phyloP scores from a whole-genome alignment of 1,140 invertebrate species.

The Drosophila pectinifera region DNA sequence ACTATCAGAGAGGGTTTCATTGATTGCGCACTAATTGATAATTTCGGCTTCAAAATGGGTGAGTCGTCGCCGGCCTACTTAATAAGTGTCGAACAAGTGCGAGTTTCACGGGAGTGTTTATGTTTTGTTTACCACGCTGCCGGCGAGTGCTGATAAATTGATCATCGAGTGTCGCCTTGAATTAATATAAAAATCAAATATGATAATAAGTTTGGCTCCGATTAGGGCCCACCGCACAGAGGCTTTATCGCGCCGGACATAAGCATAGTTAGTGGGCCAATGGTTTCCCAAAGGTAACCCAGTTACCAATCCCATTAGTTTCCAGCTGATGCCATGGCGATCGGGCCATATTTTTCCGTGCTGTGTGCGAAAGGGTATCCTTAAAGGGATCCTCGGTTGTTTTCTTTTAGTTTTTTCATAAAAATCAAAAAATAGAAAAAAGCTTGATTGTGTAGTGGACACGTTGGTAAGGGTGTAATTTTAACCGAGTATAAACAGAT shows the following conservation, averaged over 20 bases:
- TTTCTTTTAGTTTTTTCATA: no score
- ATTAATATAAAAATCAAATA: conserved; percentile 49
- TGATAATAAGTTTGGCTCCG: conserved; percentile 26
- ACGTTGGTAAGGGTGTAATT: no score
- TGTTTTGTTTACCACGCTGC: not conserved
- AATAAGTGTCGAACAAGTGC: conserved; percentile 10
- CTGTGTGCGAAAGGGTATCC: not conserved
- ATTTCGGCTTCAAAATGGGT: conserved; percentile 66
- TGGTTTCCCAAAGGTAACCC: conserved; percentile 2
- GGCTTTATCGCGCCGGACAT: conserved; percentile 29
- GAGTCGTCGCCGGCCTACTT: conserved; percentile 46
- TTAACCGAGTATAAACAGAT: no score
- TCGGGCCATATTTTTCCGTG: not conserved
- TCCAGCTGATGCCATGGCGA: not conserved
- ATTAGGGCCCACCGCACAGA: conserved; percentile 12
- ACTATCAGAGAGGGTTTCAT: conserved; percentile 22
- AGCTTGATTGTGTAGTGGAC: no score
- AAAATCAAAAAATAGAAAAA: no score
- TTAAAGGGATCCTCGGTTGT: not conserved
- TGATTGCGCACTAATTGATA: conserved; percentile 51
- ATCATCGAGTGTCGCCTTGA: conserved; percentile 34
- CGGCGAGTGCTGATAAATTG: conserved; percentile 37
- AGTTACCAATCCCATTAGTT: conserved; percentile 10
- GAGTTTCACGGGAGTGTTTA: not conserved
- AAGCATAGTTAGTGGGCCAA: conserved; percentile 9